These are phyloP conservation scores for Chelon auratus DNA, from an alignment of 2,797 vertebrate species.

Conservation along the genomic window DNA sequence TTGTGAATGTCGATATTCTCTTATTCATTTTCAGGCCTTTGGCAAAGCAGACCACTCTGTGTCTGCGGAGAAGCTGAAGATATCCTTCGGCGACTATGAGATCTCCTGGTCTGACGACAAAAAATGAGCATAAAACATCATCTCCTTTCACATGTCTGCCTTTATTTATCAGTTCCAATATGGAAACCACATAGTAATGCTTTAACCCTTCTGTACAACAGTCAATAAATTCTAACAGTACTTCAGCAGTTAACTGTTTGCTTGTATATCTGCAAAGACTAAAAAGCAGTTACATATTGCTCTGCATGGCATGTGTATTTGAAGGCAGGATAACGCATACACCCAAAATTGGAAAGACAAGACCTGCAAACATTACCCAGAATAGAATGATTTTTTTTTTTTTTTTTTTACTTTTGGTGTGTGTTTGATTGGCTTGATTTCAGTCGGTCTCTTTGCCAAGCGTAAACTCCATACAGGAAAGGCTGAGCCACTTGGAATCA, in stretches of 20 bases:
- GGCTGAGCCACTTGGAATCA: constrained; percentile 25
- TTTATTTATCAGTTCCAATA: constrained; percentile 14
- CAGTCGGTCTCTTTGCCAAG: constrained; percentile 42
- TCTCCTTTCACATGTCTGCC: constrained; percentile 14
- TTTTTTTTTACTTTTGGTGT: not conserved
- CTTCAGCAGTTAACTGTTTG: constrained; percentile 8
- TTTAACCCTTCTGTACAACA: constrained; percentile 26
- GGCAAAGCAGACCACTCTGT: constrained; percentile 92
- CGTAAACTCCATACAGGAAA: constrained; percentile 74
- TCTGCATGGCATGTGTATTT: not conserved
- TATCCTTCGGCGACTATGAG: constrained; percentile 86
- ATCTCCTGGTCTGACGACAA: constrained; percentile 90
- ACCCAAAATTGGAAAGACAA: no score
- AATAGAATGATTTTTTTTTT: constrained; percentile 5
- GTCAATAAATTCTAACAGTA: constrained; percentile 22
- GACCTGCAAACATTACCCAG: not conserved
- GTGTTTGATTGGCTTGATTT: rapidly evolving
- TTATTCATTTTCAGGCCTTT: constrained; percentile 84
- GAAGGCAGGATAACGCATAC: not conserved
- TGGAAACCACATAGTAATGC: not conserved
- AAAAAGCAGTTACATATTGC: not conserved
- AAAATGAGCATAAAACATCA: constrained; percentile 71
- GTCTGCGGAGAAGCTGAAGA: constrained; percentile 88
- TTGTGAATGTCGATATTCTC: not conserved
- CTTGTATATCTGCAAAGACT: constrained; percentile 11